Evolutionary conservation across 2,113 vertebrate genomes (phyloP).

Genomic region (Erythrocebus patas): DNA sequence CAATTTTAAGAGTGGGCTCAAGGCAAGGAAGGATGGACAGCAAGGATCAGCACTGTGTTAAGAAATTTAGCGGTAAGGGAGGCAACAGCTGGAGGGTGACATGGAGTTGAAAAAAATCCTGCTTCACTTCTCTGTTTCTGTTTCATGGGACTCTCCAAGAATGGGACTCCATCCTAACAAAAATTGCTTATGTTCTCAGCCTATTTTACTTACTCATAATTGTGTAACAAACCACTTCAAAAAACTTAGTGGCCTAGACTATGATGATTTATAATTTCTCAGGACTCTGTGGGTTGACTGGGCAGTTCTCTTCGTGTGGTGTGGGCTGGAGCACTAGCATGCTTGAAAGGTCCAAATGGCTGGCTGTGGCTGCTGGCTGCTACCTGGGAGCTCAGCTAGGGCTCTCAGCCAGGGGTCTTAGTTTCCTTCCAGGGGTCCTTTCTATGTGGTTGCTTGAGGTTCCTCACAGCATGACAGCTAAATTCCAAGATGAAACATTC

Average conservation of each 20-base stretch:
- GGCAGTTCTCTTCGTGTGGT: not conserved
- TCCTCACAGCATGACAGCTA: not conserved
- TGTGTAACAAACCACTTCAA: not conserved
- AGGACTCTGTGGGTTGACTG: not conserved
- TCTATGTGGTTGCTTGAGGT: not conserved
- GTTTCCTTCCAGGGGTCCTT: not conserved
- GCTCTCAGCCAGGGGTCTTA: not conserved
- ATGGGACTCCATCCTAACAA: not conserved
- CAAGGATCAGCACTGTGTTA: not conserved
- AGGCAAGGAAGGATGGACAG: not conserved
- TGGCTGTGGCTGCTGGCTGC: not conserved
- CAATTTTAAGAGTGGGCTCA: not conserved
- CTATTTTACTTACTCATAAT: not conserved
- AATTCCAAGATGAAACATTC: not conserved
- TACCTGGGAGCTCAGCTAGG: not conserved
- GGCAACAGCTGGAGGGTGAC: not conserved
- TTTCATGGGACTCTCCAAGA: not conserved
- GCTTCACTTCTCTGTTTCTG: not conserved
- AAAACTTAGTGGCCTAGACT: not conserved
- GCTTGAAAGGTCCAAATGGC: not conserved
- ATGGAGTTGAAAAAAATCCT: not conserved
- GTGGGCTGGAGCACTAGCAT: not conserved
- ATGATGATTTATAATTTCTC: not conserved
- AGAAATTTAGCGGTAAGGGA: not conserved
- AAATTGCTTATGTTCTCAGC: not conserved